A percentile compares a stretch with the other conserved stretches of the same genome.
Evolutionary conservation across 2,888 invertebrate species (phyloP).

Genomic region (Morpho deidamia): DNA sequence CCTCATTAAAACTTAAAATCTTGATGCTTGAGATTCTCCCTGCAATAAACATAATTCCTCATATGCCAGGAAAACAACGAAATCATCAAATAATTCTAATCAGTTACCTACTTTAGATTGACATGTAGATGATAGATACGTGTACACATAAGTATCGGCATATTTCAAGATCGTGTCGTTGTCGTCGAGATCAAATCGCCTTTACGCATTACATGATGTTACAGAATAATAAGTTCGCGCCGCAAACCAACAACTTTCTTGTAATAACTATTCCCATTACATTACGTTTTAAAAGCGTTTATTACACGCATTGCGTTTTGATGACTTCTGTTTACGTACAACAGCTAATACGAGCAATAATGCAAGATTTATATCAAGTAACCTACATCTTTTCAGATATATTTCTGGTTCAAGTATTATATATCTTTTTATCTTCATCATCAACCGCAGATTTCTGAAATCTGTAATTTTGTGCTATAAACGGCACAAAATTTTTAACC

Average conservation of each 20-base stretch:
- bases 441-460: too few species aligned
- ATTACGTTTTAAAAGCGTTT: conserved; percentile 9
- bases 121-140: too few species aligned
- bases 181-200: background rate
- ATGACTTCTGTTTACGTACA: conserved; percentile 3
- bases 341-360: too few species aligned
- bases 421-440: too few species aligned
- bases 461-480: too few species aligned
- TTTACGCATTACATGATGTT: conserved; percentile 16
- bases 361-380: background rate
- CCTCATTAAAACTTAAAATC: too few species aligned
- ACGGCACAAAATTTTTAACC: too few species aligned
- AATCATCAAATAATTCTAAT: too few species aligned
- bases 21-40: too few species aligned
- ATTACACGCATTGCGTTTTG: conserved; percentile 5
- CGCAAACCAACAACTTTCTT: conserved; percentile 12
- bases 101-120: too few species aligned
- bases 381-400: background rate
- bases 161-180: background rate
- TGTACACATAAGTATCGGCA: background rate
- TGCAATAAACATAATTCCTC: too few species aligned
- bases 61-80: too few species aligned
- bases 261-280: conserved; percentile 13
- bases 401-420: background rate
- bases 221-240: conserved; percentile 13